Evolutionary conservation across 2,888 invertebrate genomes (phyloP).

Genomic region (Tiphia femorata): DNA sequence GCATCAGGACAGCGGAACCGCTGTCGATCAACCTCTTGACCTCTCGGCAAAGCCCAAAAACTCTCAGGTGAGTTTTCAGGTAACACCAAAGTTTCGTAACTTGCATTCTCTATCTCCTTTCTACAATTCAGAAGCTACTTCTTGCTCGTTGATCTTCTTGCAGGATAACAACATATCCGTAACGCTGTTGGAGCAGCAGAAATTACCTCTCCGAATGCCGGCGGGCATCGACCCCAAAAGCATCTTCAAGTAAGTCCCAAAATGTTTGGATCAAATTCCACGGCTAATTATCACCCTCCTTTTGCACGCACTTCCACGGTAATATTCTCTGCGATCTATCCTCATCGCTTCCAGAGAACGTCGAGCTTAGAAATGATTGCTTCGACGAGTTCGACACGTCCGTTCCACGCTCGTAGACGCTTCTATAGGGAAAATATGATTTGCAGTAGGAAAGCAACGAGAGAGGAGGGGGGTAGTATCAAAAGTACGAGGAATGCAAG

Average conservation of each 20-base stretch:
- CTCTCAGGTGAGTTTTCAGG: slow-evolving; percentile 59
- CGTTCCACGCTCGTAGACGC: too few relatives aligned
- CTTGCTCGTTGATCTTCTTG: slow-evolving; percentile 19
- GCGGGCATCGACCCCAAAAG: slow-evolving; percentile 72
- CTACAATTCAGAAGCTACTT: background rate
- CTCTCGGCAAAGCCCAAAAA: slow-evolving; percentile 83
- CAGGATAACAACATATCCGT: slow-evolving; percentile 68
- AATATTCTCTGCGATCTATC: too few relatives aligned
- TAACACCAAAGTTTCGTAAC: background rate
- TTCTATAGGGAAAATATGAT: too few relatives aligned
- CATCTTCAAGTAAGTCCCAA: slow-evolving; percentile 81
- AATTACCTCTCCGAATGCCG: slow-evolving; percentile 68
- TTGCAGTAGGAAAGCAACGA: too few relatives aligned
- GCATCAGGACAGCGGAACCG: slow-evolving; percentile 62
- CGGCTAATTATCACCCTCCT: too few relatives aligned
- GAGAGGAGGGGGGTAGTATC: background rate
- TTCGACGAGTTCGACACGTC: too few relatives aligned
- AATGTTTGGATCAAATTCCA: slow-evolving; percentile 2
- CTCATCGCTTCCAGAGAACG: too few relatives aligned
- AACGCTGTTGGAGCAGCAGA: slow-evolving; percentile 67
- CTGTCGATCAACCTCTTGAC: slow-evolving; percentile 85
- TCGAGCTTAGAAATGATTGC: too few relatives aligned
- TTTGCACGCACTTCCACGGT: background rate
- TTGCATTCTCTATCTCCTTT: too few relatives aligned
- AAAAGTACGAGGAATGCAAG: background rate